Evolutionary conservation across 2,888 invertebrate species (phyloP), one percentile per base, ranked within the genome.

Genomic region (Baccha elongata): DNA sequence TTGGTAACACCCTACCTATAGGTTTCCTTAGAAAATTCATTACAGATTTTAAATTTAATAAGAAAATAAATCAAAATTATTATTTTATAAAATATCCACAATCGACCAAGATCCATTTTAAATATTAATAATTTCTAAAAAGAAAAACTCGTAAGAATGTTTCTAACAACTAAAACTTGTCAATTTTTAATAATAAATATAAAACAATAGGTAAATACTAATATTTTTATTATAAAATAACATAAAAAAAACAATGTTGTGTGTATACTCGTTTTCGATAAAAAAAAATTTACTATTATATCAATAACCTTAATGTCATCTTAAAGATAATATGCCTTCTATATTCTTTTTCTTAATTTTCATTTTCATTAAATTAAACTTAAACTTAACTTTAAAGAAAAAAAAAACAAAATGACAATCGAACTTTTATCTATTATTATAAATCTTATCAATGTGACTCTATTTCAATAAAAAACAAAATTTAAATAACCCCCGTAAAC

Each of bases 381-480:
- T 44, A 11, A 50, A 50, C 1, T 4, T n/a, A 13, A 26, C 37
- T 3, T 50, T 35, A 44, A 44, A 42, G 53, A 17, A 40, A 15
- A 29, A 13, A 50, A 72, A 35, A 42, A 42, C 37, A 53, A 60
- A 26, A 71, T 75, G 80, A 81, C 80, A 81, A 81, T 81, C 80
- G 80, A 81, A 58, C 37, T 60, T 40, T 50, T 53, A 64, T 40
- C 32, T 55, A 17, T 19, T 17, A 50, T 62, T 67, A 13, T 35
- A 55, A n/a, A n/a, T n/a, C 60, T 68, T 67, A 72, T 78, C 44
- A 46, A 83, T 76, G 81, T 78, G 50, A 48, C 52, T 65, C 46
- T 62, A 52, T 23, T 68, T 48, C 53, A 44, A 62, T 75, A 73
- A 69, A 35, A 48, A 58, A 40, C 19, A 19, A 26, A 29, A 46